Evolutionary conservation across 37 sponge, comb jelly and placozoan genomes (phyloP).

Genomic region (Ianthella basta): DNA sequence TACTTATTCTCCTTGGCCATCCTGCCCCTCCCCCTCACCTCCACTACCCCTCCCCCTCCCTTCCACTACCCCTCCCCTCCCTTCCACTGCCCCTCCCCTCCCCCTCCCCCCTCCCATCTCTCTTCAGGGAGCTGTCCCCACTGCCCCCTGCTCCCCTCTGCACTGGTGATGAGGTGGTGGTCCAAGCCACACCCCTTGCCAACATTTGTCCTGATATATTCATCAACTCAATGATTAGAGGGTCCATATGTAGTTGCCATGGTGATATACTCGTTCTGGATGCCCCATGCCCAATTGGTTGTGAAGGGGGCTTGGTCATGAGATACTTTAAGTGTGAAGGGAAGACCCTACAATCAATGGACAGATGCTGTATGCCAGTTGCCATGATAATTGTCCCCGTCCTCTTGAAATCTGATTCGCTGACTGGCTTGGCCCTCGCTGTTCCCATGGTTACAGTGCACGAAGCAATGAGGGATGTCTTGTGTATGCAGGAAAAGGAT

Average conservation of each 20-base stretch:
- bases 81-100: too few species aligned
- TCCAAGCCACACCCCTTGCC: not conserved
- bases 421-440: not conserved
- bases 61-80: too few species aligned
- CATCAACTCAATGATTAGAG: slow-evolving; percentile 10
- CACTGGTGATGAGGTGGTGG: not conserved
- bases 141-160: too few species aligned
- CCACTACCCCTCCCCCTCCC: too few species aligned
- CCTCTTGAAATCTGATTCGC: not conserved
- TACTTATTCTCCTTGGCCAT: too few species aligned
- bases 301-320: slow-evolving; percentile 19
- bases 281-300: slow-evolving; percentile 8
- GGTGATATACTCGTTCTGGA: not conserved
- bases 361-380: too few species aligned
- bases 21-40: too few species aligned
- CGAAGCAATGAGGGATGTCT: not conserved
- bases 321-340: too few species aligned
- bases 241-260: slow-evolving; percentile 4
- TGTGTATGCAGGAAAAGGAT: not conserved
- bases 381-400: slow-evolving; percentile 4
- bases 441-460: not conserved
- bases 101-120: too few species aligned
- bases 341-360: too few species aligned
- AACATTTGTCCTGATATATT: not conserved
- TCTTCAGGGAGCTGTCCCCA: too few species aligned